Base-by-base conservation (phyloP, 2,888 invertebrate species). In the Aethes cnicana region DNA sequence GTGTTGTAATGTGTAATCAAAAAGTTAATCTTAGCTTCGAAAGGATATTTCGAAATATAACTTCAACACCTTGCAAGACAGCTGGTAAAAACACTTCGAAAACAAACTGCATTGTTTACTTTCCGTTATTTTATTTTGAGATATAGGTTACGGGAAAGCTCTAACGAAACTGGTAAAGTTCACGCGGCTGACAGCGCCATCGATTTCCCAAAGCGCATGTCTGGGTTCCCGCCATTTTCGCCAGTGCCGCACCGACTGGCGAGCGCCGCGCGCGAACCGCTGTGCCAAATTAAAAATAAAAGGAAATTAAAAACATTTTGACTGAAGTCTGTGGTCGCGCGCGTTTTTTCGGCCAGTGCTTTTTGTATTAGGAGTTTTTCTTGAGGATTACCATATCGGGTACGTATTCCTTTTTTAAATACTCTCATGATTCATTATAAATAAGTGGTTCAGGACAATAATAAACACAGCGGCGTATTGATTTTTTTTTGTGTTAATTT, bases 161-260 rank as follows among this genome's bases (percentile, higher is more conserved):
- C 33, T 14, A 41, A 48, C 43, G 30, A 42, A 36, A 35, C 50
- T 36, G 43, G 43, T 43, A 50, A 43, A 36, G 35, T 43, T 23
- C 42, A 44, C 36, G 28, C 42, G 41, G 54, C 41, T 56, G 53
- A 49, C 52, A 52, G 43, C 60, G 55, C 64, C 84, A 88, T 88
- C 82, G 88, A 88, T 88, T 86, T 86, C 81, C 69, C 71, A 79
- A 68, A 72, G 88, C 88, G 88, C 88, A 88, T 87, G 88, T 76
- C 84, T 66, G 62, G 54, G 64, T 81, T 78, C 77, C 74, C 80
- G 68, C 76, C 73, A 68, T 71, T 69, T 67, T 47, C 66, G 64
- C 55, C 66, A 72, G 81, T 80, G 53, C 62, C 72, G 70, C 70
- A 73, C 66, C 62, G 67, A 60, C 64, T 36, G 36, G 50, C 56